These are phyloP conservation scores for Muraenolepis orangiensis DNA, from an alignment of 2,797 vertebrate species.

Conservation along the genomic window DNA sequence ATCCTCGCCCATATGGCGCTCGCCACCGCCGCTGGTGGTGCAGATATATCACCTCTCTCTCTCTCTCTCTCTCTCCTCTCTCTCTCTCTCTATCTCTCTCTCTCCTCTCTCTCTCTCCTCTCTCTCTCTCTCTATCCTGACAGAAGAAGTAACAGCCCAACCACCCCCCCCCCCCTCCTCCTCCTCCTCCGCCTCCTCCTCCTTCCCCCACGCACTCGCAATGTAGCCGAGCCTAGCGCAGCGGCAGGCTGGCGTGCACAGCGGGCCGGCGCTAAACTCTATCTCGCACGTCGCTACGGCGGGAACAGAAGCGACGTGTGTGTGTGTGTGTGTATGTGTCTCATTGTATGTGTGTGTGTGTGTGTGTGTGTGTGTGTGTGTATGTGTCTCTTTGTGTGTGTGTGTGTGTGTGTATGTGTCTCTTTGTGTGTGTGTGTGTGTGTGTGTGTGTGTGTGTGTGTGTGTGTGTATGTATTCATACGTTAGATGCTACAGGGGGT, in stretches of 20 bases:
- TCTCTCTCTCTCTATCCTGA: slow-evolving; percentile 37
- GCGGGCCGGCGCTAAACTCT: not conserved
- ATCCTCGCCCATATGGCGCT: slow-evolving; percentile 55
- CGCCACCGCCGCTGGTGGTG: not conserved
- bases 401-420: too few relatives aligned
- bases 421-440: too few relatives aligned
- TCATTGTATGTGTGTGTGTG: too few relatives aligned
- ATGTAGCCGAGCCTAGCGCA: too few relatives aligned
- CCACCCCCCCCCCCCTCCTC: not conserved
- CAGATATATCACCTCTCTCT: slow-evolving; percentile 43
- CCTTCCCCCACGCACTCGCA: not conserved
- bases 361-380: too few relatives aligned
- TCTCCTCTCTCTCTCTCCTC: slow-evolving; percentile 20
- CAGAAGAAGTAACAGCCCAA: too few relatives aligned
- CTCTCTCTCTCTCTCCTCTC: slow-evolving; percentile 23
- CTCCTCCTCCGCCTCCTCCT: not conserved
- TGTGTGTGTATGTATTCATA: too few relatives aligned
- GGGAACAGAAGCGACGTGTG: too few relatives aligned
- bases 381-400: too few relatives aligned
- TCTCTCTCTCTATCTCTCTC: slow-evolving; percentile 40
- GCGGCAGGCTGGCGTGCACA: not conserved
- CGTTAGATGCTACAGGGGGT: not conserved
- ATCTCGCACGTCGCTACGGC: not conserved
- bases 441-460: too few relatives aligned
- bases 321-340: too few relatives aligned